Percentiles rank a stretch among this genome's conserved stretches.
These are phyloP conservation scores for Eurosta solidaginis DNA, from an alignment of 1,140 invertebrate genomes.

Conservation along the genomic window DNA sequence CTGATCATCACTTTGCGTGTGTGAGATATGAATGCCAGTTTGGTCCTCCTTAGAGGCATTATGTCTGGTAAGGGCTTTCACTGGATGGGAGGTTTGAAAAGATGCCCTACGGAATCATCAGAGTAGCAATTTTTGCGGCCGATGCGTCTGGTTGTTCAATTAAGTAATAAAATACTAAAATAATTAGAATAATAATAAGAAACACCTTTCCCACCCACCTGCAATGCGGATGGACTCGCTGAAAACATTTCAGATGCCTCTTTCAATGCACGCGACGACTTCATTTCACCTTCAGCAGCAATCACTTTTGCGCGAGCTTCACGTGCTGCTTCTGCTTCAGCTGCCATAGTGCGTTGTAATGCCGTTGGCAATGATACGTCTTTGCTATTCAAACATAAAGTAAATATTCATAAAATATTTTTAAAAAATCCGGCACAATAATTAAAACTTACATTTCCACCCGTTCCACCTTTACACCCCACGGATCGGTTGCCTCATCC, in stretches of 20 bases:
- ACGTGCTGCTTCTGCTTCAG: conserved; percentile 82
- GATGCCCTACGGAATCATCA: no score
- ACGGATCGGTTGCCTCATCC: conserved; percentile 87
- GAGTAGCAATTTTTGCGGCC: neutral
- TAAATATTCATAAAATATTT: neutral
- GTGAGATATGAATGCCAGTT: no score
- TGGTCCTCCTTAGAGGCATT: no score
- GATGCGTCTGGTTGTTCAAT: no score
- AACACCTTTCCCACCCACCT: conserved; percentile 54
- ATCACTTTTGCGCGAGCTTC: conserved; percentile 77
- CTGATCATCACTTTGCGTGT: no score
- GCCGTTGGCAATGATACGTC: conserved; percentile 84
- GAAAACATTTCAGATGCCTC: conserved; percentile 89
- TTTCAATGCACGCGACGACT: conserved; percentile 83
- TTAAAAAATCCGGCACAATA: neutral
- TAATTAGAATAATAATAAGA: neutral
- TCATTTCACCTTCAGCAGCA: conserved; percentile 82
- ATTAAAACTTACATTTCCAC: conserved; percentile 84
- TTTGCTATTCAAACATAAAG: conserved; percentile 67
- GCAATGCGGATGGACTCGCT: conserved; percentile 84
- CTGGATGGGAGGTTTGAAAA: no score
- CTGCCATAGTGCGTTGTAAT: conserved; percentile 84
- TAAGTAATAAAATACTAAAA: neutral
- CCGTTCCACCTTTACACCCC: conserved; percentile 95
- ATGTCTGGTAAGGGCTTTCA: no score